Base-by-base conservation (phyloP, 2,888 invertebrate genomes). In the Eueremaeus valkanovi region DNA sequence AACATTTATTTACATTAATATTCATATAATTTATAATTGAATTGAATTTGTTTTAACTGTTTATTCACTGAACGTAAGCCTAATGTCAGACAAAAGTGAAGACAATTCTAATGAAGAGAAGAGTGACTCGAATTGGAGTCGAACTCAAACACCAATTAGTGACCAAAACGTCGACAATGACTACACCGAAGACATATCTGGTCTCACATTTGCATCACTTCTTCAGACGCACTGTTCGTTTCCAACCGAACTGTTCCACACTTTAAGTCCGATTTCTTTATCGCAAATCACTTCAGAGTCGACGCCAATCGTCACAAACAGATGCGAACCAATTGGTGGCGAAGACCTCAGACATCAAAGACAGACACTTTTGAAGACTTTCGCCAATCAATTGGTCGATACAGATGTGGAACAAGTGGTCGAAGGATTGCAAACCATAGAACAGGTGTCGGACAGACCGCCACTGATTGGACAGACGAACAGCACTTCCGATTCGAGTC, bases 211-310 rank as follows among this genome's bases (percentile, higher is more conserved):
- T 66, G 21, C 36, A 31, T 66, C 66, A 40, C 40, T 66, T 40
- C 40, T 66, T 36, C 21, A 21, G 40, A 66, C 66, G 9, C 29
- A 40, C 21, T 2, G 42, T 49, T 45, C 45, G 42, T 31, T 45
- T 45, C 72, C 72, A 27, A 72, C 72, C 8, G 72, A 72, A 31
- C 49, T 72, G 49, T 72, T 72, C 40, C 13, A 72, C 11, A 72
- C 72, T 3, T 33, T 72, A 21, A 42, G 45, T 27, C 42, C 72
- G 3, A 72, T 42, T n/a, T 45, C 72, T 27, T 63, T 63, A 11
- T 63, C 33, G 2, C 63, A 33, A 5, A 27, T 55, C 5, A 27
- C 55, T 8, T 27, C 21, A 24, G 58, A 58, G 29, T 58, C 58
- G 24, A 58, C 58, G 1, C 66, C 21, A 21, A 2, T 55, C 29